Evolutionary conservation across 2,113 vertebrate genomes (phyloP).

Genomic region (Microtus richardsoni): DNA sequence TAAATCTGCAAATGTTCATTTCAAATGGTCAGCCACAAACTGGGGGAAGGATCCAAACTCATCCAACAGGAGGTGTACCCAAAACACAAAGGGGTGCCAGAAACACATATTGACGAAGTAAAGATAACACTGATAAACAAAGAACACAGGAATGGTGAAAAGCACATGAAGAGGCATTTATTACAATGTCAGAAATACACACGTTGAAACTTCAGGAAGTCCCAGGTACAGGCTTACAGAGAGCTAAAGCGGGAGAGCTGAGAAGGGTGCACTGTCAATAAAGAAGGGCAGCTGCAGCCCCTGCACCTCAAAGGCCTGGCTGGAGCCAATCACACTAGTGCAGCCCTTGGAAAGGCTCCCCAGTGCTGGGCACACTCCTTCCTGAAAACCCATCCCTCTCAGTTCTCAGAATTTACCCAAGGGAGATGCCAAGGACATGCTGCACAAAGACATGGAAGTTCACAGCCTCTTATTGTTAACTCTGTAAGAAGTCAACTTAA

Average conservation of each 20-base stretch:
- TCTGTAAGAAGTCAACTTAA: neutral
- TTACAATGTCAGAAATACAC: neutral
- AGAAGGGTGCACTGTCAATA: neutral
- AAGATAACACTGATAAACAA: neutral
- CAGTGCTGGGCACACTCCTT: no score
- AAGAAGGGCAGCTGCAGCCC: neutral
- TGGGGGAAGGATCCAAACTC: neutral
- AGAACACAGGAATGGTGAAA: no score
- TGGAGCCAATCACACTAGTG: no score
- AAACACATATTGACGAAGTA: neutral
- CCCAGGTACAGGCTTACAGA: neutral
- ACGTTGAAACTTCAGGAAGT: neutral
- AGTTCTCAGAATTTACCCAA: neutral
- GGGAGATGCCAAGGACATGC: neutral
- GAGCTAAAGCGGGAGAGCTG: neutral
- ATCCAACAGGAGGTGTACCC: neutral
- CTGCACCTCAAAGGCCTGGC: neutral
- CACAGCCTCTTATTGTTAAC: no score
- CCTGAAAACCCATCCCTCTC: accelerated
- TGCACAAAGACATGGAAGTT: neutral
- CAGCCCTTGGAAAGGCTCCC: neutral
- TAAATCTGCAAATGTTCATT: neutral
- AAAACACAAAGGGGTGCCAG: neutral
- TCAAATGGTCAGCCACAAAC: neutral
- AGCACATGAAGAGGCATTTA: neutral